Evolutionary conservation across 2,888 invertebrate species (phyloP), one percentile per base, ranked within the genome.

Genomic region (Drosophila emarginata): DNA sequence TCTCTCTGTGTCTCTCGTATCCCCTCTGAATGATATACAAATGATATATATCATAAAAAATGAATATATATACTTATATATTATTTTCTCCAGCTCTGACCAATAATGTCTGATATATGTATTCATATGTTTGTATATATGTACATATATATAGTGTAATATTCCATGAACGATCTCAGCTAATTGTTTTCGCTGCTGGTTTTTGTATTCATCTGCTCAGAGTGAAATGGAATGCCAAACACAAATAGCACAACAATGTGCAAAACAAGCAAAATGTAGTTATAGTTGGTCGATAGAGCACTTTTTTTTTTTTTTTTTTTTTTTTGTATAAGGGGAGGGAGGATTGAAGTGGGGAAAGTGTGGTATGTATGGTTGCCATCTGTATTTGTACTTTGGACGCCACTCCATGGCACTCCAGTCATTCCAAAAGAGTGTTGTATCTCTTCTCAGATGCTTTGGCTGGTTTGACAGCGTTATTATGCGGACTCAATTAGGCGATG

Each of bases 191-290:
- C 53, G 66, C 67, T 67, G 45, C 45, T 45, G 45, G 45, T 21
- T 45, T 45, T 45, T 45, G 45, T 45, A 21, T 45, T 45, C 45
- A 45, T 45, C 45, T 45, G 45, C 21, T 45, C 45, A 21, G 61
- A 67, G 75, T 51, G 68, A 78, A 80, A 77, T 84, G 82, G 87
- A 82, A 82, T 82, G 85, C 87, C 64, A 76, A 87, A 82, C 69
- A 54, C 87, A 82, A 82, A 82, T 79, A 82, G 85, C 65, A 51
- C 74, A 82, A 81, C 87, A 82, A 80, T 86, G 75, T 77, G 81
- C 87, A 84, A 79, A 74, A 72, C 67, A 78, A 79, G 81, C 81
- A 75, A 76, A 65, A 14, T 40, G 58, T 28, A 23, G 40, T 26
- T 26, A 15, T 40, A 26, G 58, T 40, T 53, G 26, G 18, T 28